Evolutionary conservation across 2,113 vertebrate species (phyloP).

Genomic region (Rhea americana): DNA sequence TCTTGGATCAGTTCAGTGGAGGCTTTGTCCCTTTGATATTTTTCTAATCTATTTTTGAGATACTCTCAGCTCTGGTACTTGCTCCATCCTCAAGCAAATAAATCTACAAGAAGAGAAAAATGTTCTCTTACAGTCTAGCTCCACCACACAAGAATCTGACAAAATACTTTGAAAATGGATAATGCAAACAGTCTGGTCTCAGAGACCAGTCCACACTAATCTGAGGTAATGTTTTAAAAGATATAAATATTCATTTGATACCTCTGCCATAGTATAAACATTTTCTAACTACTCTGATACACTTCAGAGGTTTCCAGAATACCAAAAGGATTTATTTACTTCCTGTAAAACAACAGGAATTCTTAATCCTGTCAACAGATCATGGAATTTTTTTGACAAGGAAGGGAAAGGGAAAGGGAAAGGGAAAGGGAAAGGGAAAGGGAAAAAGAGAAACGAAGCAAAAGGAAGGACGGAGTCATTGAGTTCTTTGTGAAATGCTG

Average conservation of each 20-base stretch:
- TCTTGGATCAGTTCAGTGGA: neutral
- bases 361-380: slow-evolving; percentile 63
- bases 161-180: slow-evolving; percentile 9
- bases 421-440: fast-evolving
- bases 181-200: slow-evolving; percentile 43
- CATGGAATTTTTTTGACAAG: neutral
- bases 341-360: slow-evolving; percentile 65
- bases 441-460: fast-evolving
- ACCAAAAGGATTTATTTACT: slow-evolving; percentile 60
- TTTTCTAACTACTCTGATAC: slow-evolving; percentile 37
- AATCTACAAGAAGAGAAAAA: neutral
- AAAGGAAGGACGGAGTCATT: fast-evolving
- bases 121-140: neutral
- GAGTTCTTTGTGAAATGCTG: slow-evolving; percentile 91
- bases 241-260: slow-evolving; percentile 63
- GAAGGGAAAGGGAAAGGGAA: too few relatives aligned
- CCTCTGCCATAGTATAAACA: slow-evolving; percentile 44
- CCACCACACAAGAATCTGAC: neutral
- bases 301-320: slow-evolving; percentile 64
- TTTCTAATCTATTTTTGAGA: neutral
- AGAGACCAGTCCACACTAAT: neutral
- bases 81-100: neutral
- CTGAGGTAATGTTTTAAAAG: slow-evolving; percentile 41
- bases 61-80: neutral
- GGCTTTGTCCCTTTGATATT: neutral